Base-by-base conservation (phyloP, 2,888 invertebrate genomes). In the Drosophila peninsularis region DNA sequence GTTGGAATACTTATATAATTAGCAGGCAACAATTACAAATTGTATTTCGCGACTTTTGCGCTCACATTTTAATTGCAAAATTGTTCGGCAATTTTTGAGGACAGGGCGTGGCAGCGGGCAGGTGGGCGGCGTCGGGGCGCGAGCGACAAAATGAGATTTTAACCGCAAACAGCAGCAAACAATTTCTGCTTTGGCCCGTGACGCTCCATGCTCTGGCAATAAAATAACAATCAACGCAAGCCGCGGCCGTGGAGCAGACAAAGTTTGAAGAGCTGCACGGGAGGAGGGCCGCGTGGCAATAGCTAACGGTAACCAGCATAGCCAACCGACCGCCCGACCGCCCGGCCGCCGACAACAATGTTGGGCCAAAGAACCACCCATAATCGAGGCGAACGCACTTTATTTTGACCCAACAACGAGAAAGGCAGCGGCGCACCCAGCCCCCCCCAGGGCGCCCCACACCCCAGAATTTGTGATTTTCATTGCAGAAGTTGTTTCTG, bases 191-290 rank as follows among this genome's bases (percentile, higher is more conserved):
- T 87, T 87, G 71, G 77, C 57, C 73, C 73, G 68, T 80, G 87
- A 82, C 70, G 75, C 63, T 81, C 67, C 79, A 73, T 71, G 82
- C 76, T 63, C 82, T 72, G 72, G 80, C 82, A 86, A 83, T 83
- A 83, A 83, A 83, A 83, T 83, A 85, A 88, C 83, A 83, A 83
- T 88, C 88, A 83, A 82, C 83, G 83, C 83, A 77, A 85, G 80
- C 86, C 86, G 88, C 80, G 82, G 56, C 71, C 55, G 57, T 34
- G 49, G 19, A 34, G 49, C 49, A 50, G 49, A 50, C 49, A 58
- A 56, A 73, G 62, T 44, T 17, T 19, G 36, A 49, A 58, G 56
- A 17, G 27, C 27, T 6, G 6, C 27, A 24, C 7, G 27, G 27
- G 6, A 30, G 5, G 24, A 24, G 44, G 21, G 52, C 21, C 9